A percentile compares a stretch with the other conserved stretches of the same genome.
Evolutionary conservation across 2,113 vertebrate species (phyloP).

Genomic region (Archilochus colubris): DNA sequence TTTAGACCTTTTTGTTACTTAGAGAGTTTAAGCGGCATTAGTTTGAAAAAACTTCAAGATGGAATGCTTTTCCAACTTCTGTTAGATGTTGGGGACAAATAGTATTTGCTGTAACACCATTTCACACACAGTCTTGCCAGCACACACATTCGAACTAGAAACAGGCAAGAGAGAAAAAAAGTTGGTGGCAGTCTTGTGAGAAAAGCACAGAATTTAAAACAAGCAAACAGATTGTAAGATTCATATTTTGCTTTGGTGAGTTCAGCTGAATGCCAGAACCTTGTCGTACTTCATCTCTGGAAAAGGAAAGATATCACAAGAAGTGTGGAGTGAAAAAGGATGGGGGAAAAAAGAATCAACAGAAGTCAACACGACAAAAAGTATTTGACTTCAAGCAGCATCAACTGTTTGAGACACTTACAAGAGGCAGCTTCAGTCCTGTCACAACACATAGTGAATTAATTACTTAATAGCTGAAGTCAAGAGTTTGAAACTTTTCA

Average conservation of each 20-base stretch:
- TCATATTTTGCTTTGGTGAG: neutral
- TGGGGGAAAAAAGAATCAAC: neutral
- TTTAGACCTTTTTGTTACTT: neutral
- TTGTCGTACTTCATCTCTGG: neutral
- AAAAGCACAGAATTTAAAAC: neutral
- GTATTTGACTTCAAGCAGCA: neutral
- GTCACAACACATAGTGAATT: neutral
- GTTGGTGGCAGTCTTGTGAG: neutral
- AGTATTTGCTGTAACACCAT: neutral
- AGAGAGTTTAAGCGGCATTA: neutral
- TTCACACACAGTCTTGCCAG: neutral
- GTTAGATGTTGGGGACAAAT: neutral
- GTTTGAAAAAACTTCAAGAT: neutral
- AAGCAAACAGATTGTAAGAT: neutral
- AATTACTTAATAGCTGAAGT: neutral
- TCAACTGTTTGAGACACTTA: neutral
- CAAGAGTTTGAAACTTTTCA: neutral
- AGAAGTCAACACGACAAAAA: neutral
- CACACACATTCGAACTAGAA: neutral
- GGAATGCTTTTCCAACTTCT: neutral
- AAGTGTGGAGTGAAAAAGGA: neutral
- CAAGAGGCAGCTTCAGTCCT: neutral
- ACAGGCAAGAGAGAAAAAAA: neutral
- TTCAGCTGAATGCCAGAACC: constrained; percentile 4
- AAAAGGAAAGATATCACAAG: neutral